These are phyloP conservation scores for Enteromius paludinosus DNA, from an alignment of 2,797 vertebrate species.

Conservation along the genomic window DNA sequence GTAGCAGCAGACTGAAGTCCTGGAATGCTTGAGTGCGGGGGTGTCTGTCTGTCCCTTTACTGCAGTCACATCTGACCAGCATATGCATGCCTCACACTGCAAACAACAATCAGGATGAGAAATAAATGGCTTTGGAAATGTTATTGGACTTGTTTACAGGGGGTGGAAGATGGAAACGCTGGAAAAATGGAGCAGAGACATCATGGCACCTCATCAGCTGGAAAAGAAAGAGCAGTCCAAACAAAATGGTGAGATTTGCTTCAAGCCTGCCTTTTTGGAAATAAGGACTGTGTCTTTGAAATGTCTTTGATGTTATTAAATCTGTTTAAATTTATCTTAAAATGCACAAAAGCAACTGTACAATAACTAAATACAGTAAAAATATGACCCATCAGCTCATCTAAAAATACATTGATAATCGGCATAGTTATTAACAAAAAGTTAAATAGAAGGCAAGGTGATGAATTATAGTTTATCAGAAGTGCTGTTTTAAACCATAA, in stretches of 20 bases:
- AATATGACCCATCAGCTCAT: background rate
- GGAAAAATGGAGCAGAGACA: slow-evolving; percentile 71
- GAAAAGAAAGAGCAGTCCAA: slow-evolving; percentile 67
- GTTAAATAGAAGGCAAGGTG: background rate
- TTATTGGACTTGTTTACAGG: slow-evolving; percentile 57
- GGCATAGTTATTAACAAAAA: background rate
- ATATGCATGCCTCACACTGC: slow-evolving; percentile 21
- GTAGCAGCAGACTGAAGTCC: slow-evolving; percentile 38
- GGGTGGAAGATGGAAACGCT: slow-evolving; percentile 75
- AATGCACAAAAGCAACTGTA: background rate
- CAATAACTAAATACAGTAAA: background rate
- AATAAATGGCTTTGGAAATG: slow-evolving; percentile 5
- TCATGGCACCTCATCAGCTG: slow-evolving; percentile 61
- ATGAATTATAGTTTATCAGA: background rate
- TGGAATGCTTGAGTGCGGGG: slow-evolving; percentile 58
- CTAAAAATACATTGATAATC: background rate
- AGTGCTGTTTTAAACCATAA: too few species aligned
- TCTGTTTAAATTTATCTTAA: too few species aligned
- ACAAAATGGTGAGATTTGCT: slow-evolving; percentile 58
- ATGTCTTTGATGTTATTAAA: background rate
- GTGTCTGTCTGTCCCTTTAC: slow-evolving; percentile 51
- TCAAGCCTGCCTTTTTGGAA: background rate
- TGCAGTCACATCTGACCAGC: slow-evolving; percentile 33
- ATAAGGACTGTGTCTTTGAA: background rate
- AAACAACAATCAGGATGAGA: background rate